Evolutionary conservation across 1,140 invertebrate genomes (phyloP), one percentile per base, ranked within the genome.

Genomic region (Streblospio benedicti): DNA sequence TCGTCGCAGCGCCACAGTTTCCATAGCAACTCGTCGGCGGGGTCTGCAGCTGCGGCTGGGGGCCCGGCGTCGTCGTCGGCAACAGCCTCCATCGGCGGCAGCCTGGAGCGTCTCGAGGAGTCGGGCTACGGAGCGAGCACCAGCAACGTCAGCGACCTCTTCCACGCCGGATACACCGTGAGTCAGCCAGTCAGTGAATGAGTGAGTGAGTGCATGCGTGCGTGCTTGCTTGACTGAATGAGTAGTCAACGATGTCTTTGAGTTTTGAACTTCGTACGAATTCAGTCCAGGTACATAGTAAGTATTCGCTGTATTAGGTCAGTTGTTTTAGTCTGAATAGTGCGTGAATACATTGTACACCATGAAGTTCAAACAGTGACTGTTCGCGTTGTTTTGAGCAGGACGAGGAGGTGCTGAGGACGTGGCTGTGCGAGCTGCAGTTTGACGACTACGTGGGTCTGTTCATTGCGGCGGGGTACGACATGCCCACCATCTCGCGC

Each of bases 371-470:
- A n/a, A n/a, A n/a, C 16, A 23, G 49, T n/a, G 30, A 12, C n/a
- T n/a, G 18, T 18, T 18, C 25, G 0, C 27, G n/a, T 14, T 54
- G 65, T 66, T 45, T 67, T 67, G 79, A 80, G 4, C 74, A 91
- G 87, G 91, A 95, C 75, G 84, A 86, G 58, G 93, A 98, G 70
- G 89, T 97, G 60, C 85, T 98, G 62, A 87, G 91, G 67, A 86
- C 89, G 58, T 99, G 95, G 93, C 79, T 99, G 66, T 85, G 88
- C 38, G 92, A 96, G 71, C 82, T 99, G 38, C 90, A 93, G 71
- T 93, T 95, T 80, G 93, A 95, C 74, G 91, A 97, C 74, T 99
- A 99, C 79, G 90, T 91, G 64, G 84, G 88, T 33, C 83, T 95
- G 25, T 99, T 99, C 78, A 84, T 93, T 49, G 85, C 89, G 23